A percentile compares a stretch with the other conserved stretches of the same genome.
Evolutionary conservation across 2,888 invertebrate genomes (phyloP).

Genomic region (Hedychridium roseum): DNA sequence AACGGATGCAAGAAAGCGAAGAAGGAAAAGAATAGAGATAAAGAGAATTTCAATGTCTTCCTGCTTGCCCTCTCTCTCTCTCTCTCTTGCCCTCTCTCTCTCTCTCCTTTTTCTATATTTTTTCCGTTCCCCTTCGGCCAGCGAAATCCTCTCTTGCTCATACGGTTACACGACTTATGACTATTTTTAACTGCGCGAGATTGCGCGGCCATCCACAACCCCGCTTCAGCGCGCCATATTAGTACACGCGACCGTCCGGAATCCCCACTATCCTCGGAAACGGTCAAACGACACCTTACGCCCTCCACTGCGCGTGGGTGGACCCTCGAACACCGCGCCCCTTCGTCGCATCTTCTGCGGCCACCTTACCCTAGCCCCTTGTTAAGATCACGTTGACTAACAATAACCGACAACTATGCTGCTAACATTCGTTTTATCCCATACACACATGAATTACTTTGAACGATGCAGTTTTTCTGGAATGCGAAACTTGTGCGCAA

Average conservation of each 20-base stretch:
- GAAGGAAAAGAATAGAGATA: no score
- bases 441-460: no score
- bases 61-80: slow-evolving; percentile 1
- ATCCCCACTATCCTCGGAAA: slow-evolving; percentile 60
- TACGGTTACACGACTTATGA: slow-evolving; percentile 53
- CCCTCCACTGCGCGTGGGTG: slow-evolving; percentile 45
- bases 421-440: no score
- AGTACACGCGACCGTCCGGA: slow-evolving; percentile 60
- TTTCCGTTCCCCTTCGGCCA: slow-evolving; percentile 1
- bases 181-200: slow-evolving; percentile 60
- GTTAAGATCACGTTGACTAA: no score
- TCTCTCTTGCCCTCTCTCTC: slow-evolving; percentile 18
- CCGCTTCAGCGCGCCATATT: slow-evolving; percentile 62
- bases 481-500: no score
- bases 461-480: no score
- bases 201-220: slow-evolving; percentile 57
- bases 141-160: slow-evolving; percentile 32
- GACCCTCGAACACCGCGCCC: slow-evolving; percentile 15
- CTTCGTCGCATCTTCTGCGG: no score
- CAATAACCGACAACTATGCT: no score
- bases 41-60: background rate
- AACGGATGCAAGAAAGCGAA: no score
- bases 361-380: no score
- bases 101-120: slow-evolving; percentile 22
- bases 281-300: slow-evolving; percentile 59